Conservation (phyloP, 2,797 vertebrate genomes). For the Threskiornis aethiopicus region DNA sequence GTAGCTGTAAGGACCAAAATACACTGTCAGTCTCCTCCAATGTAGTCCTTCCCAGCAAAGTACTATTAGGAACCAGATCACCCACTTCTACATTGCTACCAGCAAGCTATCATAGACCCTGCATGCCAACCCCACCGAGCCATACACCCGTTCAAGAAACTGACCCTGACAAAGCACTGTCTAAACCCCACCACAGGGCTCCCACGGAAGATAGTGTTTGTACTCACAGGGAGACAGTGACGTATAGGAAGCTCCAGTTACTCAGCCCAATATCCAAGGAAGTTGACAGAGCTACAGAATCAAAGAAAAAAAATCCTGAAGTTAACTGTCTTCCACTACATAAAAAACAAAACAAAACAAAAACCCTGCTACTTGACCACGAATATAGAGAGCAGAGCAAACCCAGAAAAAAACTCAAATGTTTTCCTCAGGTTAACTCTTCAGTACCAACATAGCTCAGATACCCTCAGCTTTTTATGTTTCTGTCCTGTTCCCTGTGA, state of each 20-base stretch:
- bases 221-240: conserved; percentile 96
- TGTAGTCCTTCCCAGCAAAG: background rate
- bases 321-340: background rate
- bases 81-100: background rate
- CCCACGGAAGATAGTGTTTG: background rate
- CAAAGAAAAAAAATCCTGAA: background rate
- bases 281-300: conserved; percentile 86
- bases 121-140: background rate
- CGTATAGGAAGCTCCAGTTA: conserved; percentile 97
- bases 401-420: fast-evolving
- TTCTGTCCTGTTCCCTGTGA: background rate
- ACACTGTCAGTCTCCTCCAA: background rate
- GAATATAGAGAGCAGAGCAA: background rate
- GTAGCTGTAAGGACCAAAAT: conserved; percentile 80
- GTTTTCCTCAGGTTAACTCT: background rate
- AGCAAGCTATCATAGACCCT: background rate
- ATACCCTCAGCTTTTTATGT: background rate
- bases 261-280: conserved; percentile 94
- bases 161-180: background rate
- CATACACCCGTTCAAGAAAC: background rate
- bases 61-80: background rate
- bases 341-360: background rate
- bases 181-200: background rate
- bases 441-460: background rate
- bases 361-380: background rate